Base-by-base conservation (phyloP, 2,113 vertebrate genomes). In the Panthera tigris region DNA sequence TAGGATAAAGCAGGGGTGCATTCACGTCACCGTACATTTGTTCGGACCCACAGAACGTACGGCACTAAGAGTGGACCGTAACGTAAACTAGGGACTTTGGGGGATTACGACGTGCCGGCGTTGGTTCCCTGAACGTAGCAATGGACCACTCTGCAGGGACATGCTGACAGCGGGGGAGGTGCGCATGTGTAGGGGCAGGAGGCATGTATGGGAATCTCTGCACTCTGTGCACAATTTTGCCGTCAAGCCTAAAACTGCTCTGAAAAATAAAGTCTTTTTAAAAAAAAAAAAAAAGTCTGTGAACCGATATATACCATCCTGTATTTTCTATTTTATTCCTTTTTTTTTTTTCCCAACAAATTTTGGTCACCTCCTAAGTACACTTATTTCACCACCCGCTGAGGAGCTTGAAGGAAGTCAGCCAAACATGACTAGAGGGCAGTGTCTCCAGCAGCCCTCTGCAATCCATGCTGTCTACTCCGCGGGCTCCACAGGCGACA, bases 181-280 rank as follows among this genome's bases (percentile, higher is more conserved):
- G 18, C 1, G 1, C 3, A 15, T 11, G 9, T 4, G 63, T 1
- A 10, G 5, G 45, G 11, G 11, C 4, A 27, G 25, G 21, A 12
- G 23, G 5, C 21, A 6, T 14, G 18, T 9, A 45, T 0, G 6
- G 36, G 73, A 91, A 94, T 33, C 69, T 88, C 39, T 16, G 29
- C 1, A 31, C 25, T 61, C 50, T 63, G 29, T 48, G 23, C 4
- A 31, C 31, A 39, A 31, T 73, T 92, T 80, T 83, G 76, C 63
- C 88, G 2, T 36, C 8, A 96, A 84, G 45, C 7, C 63, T 41
- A 55, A 80, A 92, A 57, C n/a, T 69, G 31, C 73, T 91, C n/a
- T 79, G 45, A 89, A 89, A 91, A 52, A 69, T 15, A 27, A 96
- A 89, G 63, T 63, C 52, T 69, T 9, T 39, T 4, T 39, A 39